Evolutionary conservation across 23 tunicate genomes (phyloP).

Genomic region (Clavelina lepadiformis): DNA sequence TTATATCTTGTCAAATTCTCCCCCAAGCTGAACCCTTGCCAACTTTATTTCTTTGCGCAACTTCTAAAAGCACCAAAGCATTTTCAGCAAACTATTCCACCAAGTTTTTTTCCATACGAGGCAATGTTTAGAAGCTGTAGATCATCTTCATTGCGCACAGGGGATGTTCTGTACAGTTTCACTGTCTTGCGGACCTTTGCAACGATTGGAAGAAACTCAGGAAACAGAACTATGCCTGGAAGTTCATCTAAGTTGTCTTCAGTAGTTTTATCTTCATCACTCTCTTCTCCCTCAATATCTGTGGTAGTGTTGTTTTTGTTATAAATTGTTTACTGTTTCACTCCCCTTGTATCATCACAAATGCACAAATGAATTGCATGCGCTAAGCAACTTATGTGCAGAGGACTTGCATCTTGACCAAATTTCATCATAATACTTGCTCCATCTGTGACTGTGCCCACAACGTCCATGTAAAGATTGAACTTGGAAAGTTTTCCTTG

Average conservation of each 20-base stretch:
- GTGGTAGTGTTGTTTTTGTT: too few species aligned
- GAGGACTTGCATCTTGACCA: neutral
- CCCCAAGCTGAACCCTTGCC: constrained; percentile 4
- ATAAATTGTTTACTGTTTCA: too few species aligned
- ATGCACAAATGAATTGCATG: constrained; percentile 12
- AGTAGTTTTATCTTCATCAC: constrained; percentile 3
- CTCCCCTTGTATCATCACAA: too few species aligned
- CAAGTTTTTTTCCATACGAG: constrained; percentile 6
- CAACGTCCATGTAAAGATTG: constrained; percentile 1
- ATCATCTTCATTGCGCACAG: constrained; percentile 11
- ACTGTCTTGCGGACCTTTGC: neutral
- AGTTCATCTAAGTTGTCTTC: constrained; percentile 1
- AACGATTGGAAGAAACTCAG: neutral
- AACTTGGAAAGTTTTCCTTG: constrained; percentile 1
- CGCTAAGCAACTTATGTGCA: constrained; percentile 6
- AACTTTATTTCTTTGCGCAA: constrained; percentile 8
- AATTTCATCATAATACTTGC: constrained; percentile 7
- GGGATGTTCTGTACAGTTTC: neutral
- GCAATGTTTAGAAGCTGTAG: neutral
- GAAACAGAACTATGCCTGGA: neutral
- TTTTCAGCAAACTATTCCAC: constrained; percentile 19
- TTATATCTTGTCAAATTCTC: neutral
- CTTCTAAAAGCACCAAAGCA: constrained; percentile 14
- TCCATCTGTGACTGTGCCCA: constrained; percentile 6
- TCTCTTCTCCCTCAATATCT: neutral